Base-by-base conservation (phyloP, 2,797 vertebrate genomes). In the Lerista edwardsae region DNA sequence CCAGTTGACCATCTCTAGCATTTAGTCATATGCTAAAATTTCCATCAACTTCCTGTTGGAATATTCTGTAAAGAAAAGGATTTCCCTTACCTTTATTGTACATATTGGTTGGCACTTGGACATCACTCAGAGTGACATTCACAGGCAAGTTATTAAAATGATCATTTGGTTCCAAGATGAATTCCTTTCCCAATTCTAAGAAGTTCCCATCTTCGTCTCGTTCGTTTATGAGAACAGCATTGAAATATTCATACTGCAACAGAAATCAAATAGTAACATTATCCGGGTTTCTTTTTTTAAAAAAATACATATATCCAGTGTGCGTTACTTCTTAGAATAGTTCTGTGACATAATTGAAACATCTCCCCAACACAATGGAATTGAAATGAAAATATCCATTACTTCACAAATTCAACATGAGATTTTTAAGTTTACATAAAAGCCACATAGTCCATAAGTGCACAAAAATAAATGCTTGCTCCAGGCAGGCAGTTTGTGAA, bases 91-190 rank as follows among this genome's bases (percentile, higher is more conserved):
- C 99, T 97, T 99, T 99, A 93, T 99, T 99, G 94, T 99, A 99
- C 98, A 99, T 99, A 94, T 99, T 99, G 41, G 99, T 99, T 88
- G 99, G 99, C 64, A 99, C 98, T 95, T 99, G 99, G 82, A 99
- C 98, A 6, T 98, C 98, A 65, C 99, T 99, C 93, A 99, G 96
- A 75, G 98, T 99, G 89, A 99, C 96, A 92, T 99, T 99, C 91
- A 99, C 99, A 11, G 98, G 98, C 90, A 99, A 93, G 91, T 99
- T 99, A 94, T 99, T 99, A 93, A 99, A 99, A 95, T 99, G 99
- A 91, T 99, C 98, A 25, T 99, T 99, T 47, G 98, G 98, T 84
- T 99, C 97, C 87, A 99, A 96, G 91, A 99, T 96, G 93, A 99
- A 99, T 85, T 99, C 97, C 92, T 98, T 98, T 11, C 99, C 98